Conservation (phyloP, 1,140 invertebrate genomes). For the Telenomus remus region DNA sequence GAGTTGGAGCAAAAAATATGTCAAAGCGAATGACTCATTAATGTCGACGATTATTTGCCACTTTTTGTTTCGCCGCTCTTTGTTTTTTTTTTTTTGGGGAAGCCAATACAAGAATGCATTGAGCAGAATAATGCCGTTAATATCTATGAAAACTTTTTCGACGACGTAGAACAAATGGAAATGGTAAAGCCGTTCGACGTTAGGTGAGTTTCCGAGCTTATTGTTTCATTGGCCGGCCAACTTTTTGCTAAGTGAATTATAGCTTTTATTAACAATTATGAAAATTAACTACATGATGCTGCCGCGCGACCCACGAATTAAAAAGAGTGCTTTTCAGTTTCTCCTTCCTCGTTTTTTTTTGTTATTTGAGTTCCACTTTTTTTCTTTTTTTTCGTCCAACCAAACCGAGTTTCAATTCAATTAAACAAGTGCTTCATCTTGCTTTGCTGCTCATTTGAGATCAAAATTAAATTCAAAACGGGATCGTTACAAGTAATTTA, state of each 20-base stretch:
- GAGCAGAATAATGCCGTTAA: slow-evolving; percentile 93
- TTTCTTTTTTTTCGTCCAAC: neutral
- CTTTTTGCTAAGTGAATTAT: slow-evolving; percentile 42
- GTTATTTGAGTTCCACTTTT: slow-evolving; percentile 8
- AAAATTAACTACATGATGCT: slow-evolving; percentile 47
- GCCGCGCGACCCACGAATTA: slow-evolving; percentile 76
- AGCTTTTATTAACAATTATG: slow-evolving; percentile 52
- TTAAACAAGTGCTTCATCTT: neutral
- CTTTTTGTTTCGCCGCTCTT: neutral
- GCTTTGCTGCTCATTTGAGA: too few species aligned
- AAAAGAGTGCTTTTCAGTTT: slow-evolving; percentile 81
- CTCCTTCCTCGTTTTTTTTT: slow-evolving; percentile 7
- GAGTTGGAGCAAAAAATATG: neutral
- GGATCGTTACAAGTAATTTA: too few species aligned
- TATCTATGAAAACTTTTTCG: slow-evolving; percentile 92
- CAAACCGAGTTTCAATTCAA: neutral
- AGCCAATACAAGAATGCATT: slow-evolving; percentile 90
- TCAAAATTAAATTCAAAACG: too few species aligned
- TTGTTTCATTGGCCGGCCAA: slow-evolving; percentile 36
- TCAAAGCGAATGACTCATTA: slow-evolving; percentile 11
- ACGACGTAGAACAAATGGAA: slow-evolving; percentile 79
- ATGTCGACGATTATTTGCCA: neutral
- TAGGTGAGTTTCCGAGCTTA: slow-evolving; percentile 57
- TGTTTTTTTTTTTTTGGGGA: slow-evolving; percentile 1
- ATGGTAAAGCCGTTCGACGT: slow-evolving; percentile 75